phyloP scores from a whole-genome alignment of 2,888 invertebrate genomes.

The Geophilus truncorum region DNA sequence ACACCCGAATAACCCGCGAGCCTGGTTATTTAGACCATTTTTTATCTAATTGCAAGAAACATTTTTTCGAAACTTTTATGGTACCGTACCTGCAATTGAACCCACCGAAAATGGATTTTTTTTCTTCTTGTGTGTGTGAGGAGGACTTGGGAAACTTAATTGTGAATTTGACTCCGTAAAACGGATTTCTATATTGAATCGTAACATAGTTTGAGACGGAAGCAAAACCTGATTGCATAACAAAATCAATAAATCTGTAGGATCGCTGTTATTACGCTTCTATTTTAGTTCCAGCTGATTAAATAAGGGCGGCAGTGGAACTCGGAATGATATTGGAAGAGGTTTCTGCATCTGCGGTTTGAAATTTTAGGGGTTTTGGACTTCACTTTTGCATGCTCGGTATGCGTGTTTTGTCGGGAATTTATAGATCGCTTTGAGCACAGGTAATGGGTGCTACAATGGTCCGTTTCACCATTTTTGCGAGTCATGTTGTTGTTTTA shows the following conservation, averaged over 20 bases:
- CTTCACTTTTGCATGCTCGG: too few relatives aligned
- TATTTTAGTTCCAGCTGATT: constrained; percentile 3
- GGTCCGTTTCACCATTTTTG: not conserved
- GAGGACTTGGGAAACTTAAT: not conserved
- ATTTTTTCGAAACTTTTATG: not conserved
- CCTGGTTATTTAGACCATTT: not conserved
- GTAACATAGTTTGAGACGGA: not conserved
- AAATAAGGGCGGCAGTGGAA: not conserved
- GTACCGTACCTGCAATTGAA: not conserved
- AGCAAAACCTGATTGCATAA: not conserved
- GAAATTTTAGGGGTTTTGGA: not conserved
- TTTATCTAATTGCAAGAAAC: not conserved
- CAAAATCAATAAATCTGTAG: constrained; percentile 14
- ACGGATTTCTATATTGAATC: not conserved
- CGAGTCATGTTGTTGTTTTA: not conserved
- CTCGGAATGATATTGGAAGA: not conserved
- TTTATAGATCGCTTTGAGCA: not conserved
- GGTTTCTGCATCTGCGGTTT: not conserved
- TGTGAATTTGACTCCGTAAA: too few relatives aligned
- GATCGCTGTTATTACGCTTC: not conserved
- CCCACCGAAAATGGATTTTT: not conserved
- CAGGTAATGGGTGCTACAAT: not conserved
- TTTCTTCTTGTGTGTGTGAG: not conserved
- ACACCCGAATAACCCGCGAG: not conserved
- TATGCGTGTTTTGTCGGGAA: not conserved